phyloP scores from a whole-genome alignment of 2,113 vertebrate genomes.

The Tupaia tana region DNA sequence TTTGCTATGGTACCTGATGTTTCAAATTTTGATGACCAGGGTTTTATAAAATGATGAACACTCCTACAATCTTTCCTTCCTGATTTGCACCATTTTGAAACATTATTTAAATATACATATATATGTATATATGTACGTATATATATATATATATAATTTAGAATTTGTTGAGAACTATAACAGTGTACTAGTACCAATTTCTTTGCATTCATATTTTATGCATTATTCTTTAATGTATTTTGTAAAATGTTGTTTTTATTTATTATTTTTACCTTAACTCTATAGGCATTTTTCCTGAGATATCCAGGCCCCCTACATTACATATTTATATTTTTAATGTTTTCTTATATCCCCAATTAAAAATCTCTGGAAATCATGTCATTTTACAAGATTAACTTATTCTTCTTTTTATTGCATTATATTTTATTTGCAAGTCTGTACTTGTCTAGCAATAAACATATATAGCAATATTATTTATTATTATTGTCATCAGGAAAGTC shows the following conservation, averaged over 20 bases:
- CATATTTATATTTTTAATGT: neutral
- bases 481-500: conserved; percentile 63
- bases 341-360: neutral
- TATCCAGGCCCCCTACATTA: neutral
- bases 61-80: neutral
- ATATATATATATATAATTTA: neutral
- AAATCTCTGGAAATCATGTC: conserved; percentile 44
- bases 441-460: conserved; percentile 61
- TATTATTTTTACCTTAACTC: neutral
- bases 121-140: no score
- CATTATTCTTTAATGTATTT: neutral
- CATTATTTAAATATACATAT: neutral
- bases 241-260: neutral
- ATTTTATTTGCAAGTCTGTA: conserved; percentile 73
- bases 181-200: neutral
- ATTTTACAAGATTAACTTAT: conserved; percentile 54
- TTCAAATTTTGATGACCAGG: neutral
- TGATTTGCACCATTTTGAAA: neutral
- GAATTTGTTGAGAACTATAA: neutral
- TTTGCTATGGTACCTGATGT: neutral
- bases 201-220: neutral
- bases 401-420: conserved; percentile 52
- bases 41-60: neutral
- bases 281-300: neutral
- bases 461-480: conserved; percentile 34